Evolutionary conservation across 2,113 vertebrate species (phyloP), one percentile per base, ranked within the genome.

Genomic region (Notarius lentiginosus): DNA sequence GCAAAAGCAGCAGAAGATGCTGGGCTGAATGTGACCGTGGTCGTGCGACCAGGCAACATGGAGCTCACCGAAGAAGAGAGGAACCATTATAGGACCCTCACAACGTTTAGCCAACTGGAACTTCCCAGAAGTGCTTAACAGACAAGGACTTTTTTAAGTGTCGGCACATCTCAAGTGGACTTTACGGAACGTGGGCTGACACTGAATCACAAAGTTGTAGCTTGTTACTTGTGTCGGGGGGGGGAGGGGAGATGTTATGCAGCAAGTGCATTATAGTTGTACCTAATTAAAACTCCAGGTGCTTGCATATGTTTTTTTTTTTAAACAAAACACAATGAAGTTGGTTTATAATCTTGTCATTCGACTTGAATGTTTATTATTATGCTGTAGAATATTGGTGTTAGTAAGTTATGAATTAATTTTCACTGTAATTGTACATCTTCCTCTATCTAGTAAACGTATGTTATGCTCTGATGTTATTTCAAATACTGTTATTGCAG

Each of bases 51-150:
- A 0, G 98, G 98, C 63, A 99, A 99, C 1, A 95, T 96, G n/a
- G 97, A 98, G 86, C 91, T 99, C 85, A 99, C 97, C 0, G 97
- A 99, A 0, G 97, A 99, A 17, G 98, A 99, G 91, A 95, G 96
- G 55, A 94, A 94, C 0, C 95, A 96, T 86, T 99, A 97, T 89
- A 96, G 87, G 89, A 95, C 97, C 91, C 94, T 98, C 86, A 95
- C 96, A 0, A 97, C 97, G 90, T 99, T 99, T 92, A 95, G 90
- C 0, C 97, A 99, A 87, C 94, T 99, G 12, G 92, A 92, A 90
- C 90, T 96, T 90, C 94, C 91, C 0, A 91, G 95, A 0, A 95
- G 94, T 2, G 70, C 91, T 89, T 97, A 97, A 95, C 90, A 24
- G 73, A 4, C 84, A 73, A 0, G 58, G 22, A 30, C 24, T n/a